These are phyloP conservation scores for Apomyelois bistriatella DNA, from an alignment of 2,888 invertebrate species.

Conservation along the genomic window DNA sequence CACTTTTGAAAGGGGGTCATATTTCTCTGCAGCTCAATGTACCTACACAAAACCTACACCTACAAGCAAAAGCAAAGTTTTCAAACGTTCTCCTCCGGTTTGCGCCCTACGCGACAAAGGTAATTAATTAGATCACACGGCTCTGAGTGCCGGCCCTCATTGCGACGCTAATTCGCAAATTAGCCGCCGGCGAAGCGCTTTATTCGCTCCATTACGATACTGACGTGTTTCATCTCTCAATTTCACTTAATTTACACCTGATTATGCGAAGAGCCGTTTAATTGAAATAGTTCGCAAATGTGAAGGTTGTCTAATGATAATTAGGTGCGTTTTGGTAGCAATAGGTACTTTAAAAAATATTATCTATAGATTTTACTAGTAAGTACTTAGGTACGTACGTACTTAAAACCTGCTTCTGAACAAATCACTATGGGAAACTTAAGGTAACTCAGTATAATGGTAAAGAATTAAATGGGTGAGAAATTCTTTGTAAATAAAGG, in stretches of 20 bases:
- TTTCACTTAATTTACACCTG: conserved; percentile 44
- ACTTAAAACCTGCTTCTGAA: no score
- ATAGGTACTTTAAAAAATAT: no score
- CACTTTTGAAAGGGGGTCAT: no score
- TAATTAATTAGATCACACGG: conserved; percentile 65
- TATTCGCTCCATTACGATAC: conserved; percentile 46
- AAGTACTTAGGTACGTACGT: no score
- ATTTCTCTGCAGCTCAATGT: no score
- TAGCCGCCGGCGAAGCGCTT: conserved; percentile 61
- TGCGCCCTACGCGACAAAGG: conserved; percentile 45
- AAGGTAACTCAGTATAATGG: no score
- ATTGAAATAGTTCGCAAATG: conserved; percentile 3
- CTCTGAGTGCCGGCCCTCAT: conserved; percentile 61
- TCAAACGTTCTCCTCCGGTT: conserved; percentile 10
- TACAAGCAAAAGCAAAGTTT: conserved; percentile 10
- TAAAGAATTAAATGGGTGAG: no score
- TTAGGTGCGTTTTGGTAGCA: no score
- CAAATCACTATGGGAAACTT: no score
- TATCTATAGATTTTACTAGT: no score
- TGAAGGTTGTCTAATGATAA: background rate
- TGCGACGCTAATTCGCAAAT: conserved; percentile 66
- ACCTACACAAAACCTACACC: no score
- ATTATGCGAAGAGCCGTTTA: conserved; percentile 13
- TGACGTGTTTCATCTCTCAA: conserved; percentile 48
- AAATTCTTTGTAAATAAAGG: no score